Percentiles rank a stretch among this genome's conserved stretches.
Conservation (phyloP, 2,797 vertebrate genomes). For the Protosalanx chinensis region DNA sequence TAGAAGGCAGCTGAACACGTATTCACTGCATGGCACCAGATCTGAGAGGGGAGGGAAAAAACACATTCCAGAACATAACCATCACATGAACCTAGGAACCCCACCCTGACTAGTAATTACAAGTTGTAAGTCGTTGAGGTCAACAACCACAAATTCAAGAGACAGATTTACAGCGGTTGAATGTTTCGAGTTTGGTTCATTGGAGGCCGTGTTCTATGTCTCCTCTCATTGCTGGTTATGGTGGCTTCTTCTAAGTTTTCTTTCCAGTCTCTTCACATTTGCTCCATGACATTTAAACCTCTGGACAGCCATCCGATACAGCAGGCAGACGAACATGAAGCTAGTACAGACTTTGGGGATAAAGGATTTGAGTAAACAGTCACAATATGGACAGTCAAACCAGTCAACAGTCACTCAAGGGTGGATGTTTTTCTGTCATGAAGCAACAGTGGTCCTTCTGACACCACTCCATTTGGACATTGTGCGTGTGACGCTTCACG, state of each 20-base stretch:
- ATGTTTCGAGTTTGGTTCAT: slow-evolving; percentile 23
- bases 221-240: slow-evolving; percentile 31
- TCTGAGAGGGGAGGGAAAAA: slow-evolving; percentile 21
- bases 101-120: slow-evolving; percentile 5
- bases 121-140: slow-evolving; percentile 25
- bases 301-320: slow-evolving; percentile 5
- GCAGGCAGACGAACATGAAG: background rate
- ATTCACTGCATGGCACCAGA: slow-evolving; percentile 45
- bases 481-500: slow-evolving; percentile 42
- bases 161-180: background rate
- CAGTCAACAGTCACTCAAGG: background rate
- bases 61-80: slow-evolving; percentile 17
- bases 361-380: no score
- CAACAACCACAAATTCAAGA: slow-evolving; percentile 10
- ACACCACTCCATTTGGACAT: slow-evolving; percentile 37
- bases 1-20: slow-evolving; percentile 32
- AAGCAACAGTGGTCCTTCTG: slow-evolving; percentile 53
- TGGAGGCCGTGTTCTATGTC: slow-evolving; percentile 38
- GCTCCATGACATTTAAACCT: slow-evolving; percentile 63
- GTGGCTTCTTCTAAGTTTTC: background rate
- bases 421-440: slow-evolving; percentile 63
- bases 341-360: background rate
- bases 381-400: background rate
- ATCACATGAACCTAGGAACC: slow-evolving; percentile 28
- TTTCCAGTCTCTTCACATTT: slow-evolving; percentile 27